These are phyloP conservation scores for Bimastos eiseni DNA, from an alignment of 2,888 invertebrate species.

Conservation along the genomic window DNA sequence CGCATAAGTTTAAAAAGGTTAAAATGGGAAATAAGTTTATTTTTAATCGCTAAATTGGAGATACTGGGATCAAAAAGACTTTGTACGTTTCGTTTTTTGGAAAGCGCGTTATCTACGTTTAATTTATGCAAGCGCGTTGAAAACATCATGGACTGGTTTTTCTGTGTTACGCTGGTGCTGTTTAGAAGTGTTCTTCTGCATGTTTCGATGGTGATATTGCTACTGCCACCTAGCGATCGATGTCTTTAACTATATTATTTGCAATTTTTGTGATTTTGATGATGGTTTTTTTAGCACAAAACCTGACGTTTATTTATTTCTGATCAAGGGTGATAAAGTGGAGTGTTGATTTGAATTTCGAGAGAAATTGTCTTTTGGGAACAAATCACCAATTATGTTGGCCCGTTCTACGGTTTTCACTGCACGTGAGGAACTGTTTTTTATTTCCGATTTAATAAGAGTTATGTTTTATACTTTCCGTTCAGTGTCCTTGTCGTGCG, in stretches of 20 bases:
- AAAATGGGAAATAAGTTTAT: not conserved
- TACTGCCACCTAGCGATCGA: not conserved
- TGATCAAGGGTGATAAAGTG: not conserved
- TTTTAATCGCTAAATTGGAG: not conserved
- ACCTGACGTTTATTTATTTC: not conserved
- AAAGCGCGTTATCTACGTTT: not conserved
- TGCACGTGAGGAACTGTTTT: not conserved
- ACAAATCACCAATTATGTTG: not conserved
- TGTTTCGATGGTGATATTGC: not conserved
- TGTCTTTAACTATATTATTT: not conserved
- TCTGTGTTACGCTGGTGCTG: not conserved
- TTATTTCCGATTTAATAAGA: not conserved
- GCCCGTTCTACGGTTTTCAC: not conserved
- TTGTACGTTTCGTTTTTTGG: not conserved
- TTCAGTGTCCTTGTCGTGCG: not conserved
- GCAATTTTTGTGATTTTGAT: slow-evolving; percentile 2
- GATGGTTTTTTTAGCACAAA: not conserved
- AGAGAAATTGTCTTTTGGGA: not conserved
- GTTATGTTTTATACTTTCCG: not conserved
- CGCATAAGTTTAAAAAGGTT: not conserved
- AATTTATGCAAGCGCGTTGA: not conserved
- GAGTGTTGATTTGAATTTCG: not conserved
- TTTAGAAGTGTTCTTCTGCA: not conserved
- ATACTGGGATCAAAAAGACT: not conserved
- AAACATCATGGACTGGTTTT: not conserved